Conservation (phyloP, 2,888 invertebrate species). For the Odontomyia ornata region DNA sequence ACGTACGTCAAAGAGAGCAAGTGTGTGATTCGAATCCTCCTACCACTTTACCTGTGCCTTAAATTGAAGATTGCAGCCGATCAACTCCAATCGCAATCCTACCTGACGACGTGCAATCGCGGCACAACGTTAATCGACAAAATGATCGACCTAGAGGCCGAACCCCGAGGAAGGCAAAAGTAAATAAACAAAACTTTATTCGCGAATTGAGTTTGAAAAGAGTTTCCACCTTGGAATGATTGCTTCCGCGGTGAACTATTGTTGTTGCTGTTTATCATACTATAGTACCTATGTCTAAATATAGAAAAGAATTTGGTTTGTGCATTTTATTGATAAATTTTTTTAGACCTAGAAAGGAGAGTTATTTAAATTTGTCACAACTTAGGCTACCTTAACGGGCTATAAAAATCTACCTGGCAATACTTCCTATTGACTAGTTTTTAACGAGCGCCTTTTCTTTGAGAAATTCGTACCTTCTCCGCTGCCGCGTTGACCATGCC, state of each 20-base stretch:
- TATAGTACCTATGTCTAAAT: too few species aligned
- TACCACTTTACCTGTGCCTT: slow-evolving; percentile 12
- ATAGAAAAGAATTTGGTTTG: too few species aligned
- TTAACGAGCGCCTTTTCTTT: not conserved
- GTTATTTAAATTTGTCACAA: too few species aligned
- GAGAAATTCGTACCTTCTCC: not conserved
- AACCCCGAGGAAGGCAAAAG: slow-evolving; percentile 22
- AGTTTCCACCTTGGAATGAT: not conserved
- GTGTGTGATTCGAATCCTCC: slow-evolving; percentile 9
- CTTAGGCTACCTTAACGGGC: too few species aligned
- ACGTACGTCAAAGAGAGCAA: slow-evolving; percentile 16
- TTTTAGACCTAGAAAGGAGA: too few species aligned
- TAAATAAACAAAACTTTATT: slow-evolving; percentile 33
- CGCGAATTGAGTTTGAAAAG: not conserved
- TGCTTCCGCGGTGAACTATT: too few species aligned
- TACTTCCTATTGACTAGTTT: not conserved
- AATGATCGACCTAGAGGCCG: slow-evolving; percentile 24
- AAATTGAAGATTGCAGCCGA: not conserved
- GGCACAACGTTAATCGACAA: slow-evolving; percentile 11
- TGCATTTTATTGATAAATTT: too few species aligned
- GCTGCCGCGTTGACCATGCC: not conserved
- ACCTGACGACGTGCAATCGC: slow-evolving; percentile 14
- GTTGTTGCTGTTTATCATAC: too few species aligned
- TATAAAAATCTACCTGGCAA: not conserved
- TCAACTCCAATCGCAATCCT: not conserved